Percentiles rank a stretch among this genome's conserved stretches.
These are phyloP conservation scores for Spizaetus ornatus DNA, from an alignment of 2,113 vertebrate species.

Conservation along the genomic window DNA sequence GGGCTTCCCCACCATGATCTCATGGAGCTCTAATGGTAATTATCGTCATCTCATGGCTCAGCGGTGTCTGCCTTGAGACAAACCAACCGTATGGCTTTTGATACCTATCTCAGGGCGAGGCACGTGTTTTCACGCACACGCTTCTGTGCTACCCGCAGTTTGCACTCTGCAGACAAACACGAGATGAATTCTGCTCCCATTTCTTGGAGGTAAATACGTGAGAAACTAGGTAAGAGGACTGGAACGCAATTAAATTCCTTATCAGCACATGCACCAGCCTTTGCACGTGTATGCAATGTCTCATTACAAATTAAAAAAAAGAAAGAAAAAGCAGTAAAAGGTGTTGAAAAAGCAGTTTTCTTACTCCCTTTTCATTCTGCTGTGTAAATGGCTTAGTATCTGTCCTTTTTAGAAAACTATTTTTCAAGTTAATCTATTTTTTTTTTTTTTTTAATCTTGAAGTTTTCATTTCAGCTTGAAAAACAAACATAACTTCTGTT, in stretches of 20 bases:
- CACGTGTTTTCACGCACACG: fast-evolving
- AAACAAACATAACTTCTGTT: background rate
- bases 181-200: background rate
- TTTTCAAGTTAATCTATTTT: background rate
- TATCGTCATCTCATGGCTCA: background rate
- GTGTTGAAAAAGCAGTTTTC: background rate
- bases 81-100: background rate
- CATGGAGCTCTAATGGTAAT: background rate
- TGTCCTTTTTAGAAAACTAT: background rate
- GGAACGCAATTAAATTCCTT: background rate
- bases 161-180: background rate
- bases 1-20: background rate
- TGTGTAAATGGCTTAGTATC: background rate
- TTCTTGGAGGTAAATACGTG: background rate
- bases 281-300: background rate
- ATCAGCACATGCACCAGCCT: background rate
- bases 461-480: background rate
- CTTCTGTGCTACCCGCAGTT: background rate
- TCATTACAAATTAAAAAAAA: background rate
- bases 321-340: background rate
- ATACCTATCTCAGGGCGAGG: background rate
- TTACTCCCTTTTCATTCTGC: background rate
- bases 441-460: background rate
- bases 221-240: background rate
- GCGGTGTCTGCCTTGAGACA: background rate